These are phyloP conservation scores for Drosophila antonietae DNA, from an alignment of 2,888 invertebrate species.

Conservation along the genomic window DNA sequence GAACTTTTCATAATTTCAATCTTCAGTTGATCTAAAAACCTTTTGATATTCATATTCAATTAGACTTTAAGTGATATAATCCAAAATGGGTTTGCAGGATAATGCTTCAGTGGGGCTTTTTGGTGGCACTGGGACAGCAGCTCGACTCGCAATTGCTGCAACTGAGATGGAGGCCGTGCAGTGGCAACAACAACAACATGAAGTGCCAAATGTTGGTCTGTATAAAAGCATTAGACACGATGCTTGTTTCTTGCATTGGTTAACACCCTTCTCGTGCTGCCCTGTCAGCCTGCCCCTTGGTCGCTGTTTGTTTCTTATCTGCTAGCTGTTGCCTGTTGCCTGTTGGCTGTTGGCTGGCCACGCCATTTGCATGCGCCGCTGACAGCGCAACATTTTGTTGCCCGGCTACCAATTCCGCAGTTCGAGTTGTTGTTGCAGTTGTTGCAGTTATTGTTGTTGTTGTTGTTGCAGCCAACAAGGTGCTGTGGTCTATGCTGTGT, in stretches of 20 bases:
- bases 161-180: not conserved
- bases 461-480: constrained; percentile 39
- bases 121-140: constrained; percentile 3
- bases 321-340: constrained; percentile 28
- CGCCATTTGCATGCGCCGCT: constrained; percentile 76
- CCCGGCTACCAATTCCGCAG: constrained; percentile 75
- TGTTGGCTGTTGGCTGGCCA: constrained; percentile 55
- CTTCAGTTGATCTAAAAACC: not conserved
- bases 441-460: constrained; percentile 24
- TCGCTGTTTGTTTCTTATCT: constrained; percentile 44
- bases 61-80: not conserved
- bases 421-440: constrained; percentile 19
- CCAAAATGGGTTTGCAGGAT: not conserved
- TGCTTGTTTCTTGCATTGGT: constrained; percentile 56
- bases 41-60: not conserved
- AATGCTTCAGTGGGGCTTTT: not conserved
- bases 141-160: not conserved
- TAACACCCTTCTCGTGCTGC: constrained; percentile 15
- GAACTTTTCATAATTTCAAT: not conserved
- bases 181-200: constrained; percentile 39
- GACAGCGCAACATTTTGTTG: constrained; percentile 79
- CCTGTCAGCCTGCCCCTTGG: constrained; percentile 10
- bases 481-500: constrained; percentile 28
- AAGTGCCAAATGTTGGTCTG: constrained; percentile 68
- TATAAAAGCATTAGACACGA: constrained; percentile 70